phyloP scores from a whole-genome alignment of 1,140 invertebrate genomes.

The Bombus superbus region DNA sequence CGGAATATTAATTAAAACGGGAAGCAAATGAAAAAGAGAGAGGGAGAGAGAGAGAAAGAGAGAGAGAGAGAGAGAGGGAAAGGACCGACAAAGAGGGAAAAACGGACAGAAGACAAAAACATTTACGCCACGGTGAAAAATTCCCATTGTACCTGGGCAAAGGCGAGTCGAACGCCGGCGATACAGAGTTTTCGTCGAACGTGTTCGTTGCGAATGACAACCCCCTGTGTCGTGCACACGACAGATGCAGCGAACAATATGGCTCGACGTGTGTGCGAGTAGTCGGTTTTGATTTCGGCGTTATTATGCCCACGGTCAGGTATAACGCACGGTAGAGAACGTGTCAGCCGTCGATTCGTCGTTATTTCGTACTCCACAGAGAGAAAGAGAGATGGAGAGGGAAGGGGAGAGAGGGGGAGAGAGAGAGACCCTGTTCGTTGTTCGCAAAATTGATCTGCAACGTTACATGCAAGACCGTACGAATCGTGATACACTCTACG shows the following conservation, averaged over 20 bases:
- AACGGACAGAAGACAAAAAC: neutral
- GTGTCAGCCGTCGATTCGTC: slow-evolving; percentile 63
- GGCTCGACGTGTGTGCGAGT: slow-evolving; percentile 26
- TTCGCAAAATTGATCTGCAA: slow-evolving; percentile 49
- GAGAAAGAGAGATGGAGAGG: neutral
- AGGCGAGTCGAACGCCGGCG: slow-evolving; percentile 7
- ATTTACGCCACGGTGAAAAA: slow-evolving; percentile 25
- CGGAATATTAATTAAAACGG: slow-evolving; percentile 37
- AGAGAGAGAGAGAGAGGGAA: neutral
- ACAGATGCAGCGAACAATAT: slow-evolving; percentile 73
- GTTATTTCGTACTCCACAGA: slow-evolving; percentile 30
- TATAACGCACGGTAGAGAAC: slow-evolving; percentile 64
- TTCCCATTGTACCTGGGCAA: slow-evolving; percentile 23
- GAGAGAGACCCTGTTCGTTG: neutral
- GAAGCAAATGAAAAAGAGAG: neutral
- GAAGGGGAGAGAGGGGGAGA: neutral
- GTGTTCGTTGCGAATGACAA: slow-evolving; percentile 53
- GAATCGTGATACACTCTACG: slow-evolving; percentile 7
- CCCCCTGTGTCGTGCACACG: slow-evolving; percentile 55
- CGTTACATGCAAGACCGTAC: slow-evolving; percentile 15
- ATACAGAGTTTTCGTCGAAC: slow-evolving; percentile 47
- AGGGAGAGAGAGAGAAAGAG: too few relatives aligned
- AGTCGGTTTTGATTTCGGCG: slow-evolving; percentile 71
- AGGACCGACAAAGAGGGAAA: neutral
- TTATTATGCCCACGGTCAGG: slow-evolving; percentile 74